Evolutionary conservation across 2,797 vertebrate species (phyloP), one percentile per base, ranked within the genome.

Genomic region (Rhinatrema bivittatum): DNA sequence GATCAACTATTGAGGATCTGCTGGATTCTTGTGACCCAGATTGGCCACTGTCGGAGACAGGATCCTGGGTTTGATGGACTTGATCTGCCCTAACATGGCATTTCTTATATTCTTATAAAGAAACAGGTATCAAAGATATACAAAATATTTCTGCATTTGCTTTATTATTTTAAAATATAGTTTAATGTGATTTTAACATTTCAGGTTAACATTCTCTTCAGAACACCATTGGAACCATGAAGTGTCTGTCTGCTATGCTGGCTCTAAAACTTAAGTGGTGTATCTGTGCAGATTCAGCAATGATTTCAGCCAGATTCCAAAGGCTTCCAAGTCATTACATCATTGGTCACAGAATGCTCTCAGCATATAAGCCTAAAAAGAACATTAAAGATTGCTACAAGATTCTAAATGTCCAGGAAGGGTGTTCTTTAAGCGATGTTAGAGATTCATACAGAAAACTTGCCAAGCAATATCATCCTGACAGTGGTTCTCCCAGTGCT

Each of bases 381-480:
- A 53, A 40, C 0, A 7, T 86, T 22, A 40, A 10, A 30, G 80
- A 91, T 25, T 91, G 85, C 53, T 96, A 91, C 62, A 72, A 56
- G 23, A 64, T 91, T 13, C 83, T 98, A 28, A 81, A 89, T 36
- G 81, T 97, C n/a, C 74, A 79, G 5, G 82, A 77, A 29, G 61
- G 62, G 1, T 88, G 83, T 52, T 87, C 78, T 37, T 62, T 78
- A 1, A 74, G 76, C 0, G 83, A 90, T 10, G 81, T 91, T 34
- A 90, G 88, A 51, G 85, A 86, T 36, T 87, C 92, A 0, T 97
- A 91, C 21, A 70, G 64, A 18, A 76, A 33, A 7, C 82, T 96
- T 6, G 93, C 92, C 36, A 98, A 93, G 50, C 82, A 88, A 7
- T 93, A 93, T 65, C 93, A 98, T 34, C 94, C 93, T 0, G 94